Conservation (phyloP, 1,140 invertebrate genomes). For the Ostrea denselamellosa region DNA sequence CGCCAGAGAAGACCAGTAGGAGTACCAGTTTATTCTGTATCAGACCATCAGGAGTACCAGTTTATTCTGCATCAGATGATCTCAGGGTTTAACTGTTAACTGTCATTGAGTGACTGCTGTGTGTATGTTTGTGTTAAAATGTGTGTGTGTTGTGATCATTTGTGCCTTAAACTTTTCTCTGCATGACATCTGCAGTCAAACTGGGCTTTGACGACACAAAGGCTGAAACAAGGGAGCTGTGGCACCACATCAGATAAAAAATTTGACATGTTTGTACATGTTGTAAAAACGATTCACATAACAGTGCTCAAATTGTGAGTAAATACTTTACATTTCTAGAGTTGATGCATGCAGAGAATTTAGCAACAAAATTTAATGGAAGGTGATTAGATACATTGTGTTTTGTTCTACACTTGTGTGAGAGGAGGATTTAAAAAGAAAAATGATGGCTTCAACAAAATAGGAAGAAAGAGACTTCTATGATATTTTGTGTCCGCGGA, state of each 20-base stretch:
- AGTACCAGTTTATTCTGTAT: conserved; percentile 12
- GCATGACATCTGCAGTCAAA: background rate
- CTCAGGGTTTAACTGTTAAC: conserved; percentile 31
- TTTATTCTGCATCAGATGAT: conserved; percentile 21
- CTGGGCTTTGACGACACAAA: background rate
- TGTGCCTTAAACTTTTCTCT: conserved; percentile 35
- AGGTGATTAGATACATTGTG: background rate
- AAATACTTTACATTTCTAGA: background rate
- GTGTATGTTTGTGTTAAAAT: background rate
- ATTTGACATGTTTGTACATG: conserved; percentile 33
- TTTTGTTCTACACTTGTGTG: background rate
- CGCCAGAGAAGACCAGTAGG: background rate
- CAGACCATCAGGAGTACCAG: conserved; percentile 1
- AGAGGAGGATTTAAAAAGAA: background rate
- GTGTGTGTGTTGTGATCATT: conserved; percentile 1
- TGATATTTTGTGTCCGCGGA: conserved; percentile 3
- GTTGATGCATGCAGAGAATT: background rate
- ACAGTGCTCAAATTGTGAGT: background rate
- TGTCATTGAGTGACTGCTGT: background rate
- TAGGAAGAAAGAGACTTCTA: conserved; percentile 21
- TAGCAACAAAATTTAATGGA: background rate
- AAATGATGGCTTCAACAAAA: background rate
- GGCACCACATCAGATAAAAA: conserved; percentile 20
- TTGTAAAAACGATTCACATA: background rate
- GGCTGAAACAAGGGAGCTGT: background rate